These are phyloP conservation scores for Austrolebias charrua DNA, from an alignment of 2,797 vertebrate genomes.

Conservation along the genomic window DNA sequence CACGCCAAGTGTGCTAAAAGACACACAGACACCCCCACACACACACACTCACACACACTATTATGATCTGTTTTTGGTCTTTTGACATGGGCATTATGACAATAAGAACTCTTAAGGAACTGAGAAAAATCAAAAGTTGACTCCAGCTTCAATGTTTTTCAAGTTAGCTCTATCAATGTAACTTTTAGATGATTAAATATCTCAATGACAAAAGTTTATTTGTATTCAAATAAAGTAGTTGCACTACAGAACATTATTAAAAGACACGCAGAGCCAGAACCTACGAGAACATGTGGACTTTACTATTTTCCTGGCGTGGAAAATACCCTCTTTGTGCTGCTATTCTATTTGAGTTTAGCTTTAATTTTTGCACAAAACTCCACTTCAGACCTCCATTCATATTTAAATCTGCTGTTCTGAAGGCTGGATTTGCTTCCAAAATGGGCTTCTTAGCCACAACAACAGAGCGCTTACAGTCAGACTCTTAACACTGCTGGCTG, in stretches of 20 bases:
- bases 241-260: neutral
- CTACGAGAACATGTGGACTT: slow-evolving; percentile 5
- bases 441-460: slow-evolving; percentile 15
- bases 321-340: slow-evolving; percentile 9
- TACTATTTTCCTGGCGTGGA: slow-evolving; percentile 4
- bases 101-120: too few species aligned
- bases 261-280: neutral
- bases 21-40: too few species aligned
- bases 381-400: slow-evolving; percentile 24
- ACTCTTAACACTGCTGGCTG: slow-evolving; percentile 27
- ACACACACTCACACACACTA: too few species aligned
- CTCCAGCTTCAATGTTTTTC: neutral
- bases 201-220: neutral
- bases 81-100: too few species aligned
- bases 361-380: slow-evolving; percentile 8
- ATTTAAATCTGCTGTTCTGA: slow-evolving; percentile 30
- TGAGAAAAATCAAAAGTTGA: neutral
- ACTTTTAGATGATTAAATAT: neutral
- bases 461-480: slow-evolving; percentile 23
- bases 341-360: slow-evolving; percentile 9
- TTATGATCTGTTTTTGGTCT: too few species aligned
- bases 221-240: neutral
- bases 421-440: slow-evolving; percentile 22
- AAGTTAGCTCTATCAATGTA: neutral
- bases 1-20: too few species aligned